phyloP scores from a whole-genome alignment of 2,888 invertebrate genomes.

The Cryptosula pallasiana region DNA sequence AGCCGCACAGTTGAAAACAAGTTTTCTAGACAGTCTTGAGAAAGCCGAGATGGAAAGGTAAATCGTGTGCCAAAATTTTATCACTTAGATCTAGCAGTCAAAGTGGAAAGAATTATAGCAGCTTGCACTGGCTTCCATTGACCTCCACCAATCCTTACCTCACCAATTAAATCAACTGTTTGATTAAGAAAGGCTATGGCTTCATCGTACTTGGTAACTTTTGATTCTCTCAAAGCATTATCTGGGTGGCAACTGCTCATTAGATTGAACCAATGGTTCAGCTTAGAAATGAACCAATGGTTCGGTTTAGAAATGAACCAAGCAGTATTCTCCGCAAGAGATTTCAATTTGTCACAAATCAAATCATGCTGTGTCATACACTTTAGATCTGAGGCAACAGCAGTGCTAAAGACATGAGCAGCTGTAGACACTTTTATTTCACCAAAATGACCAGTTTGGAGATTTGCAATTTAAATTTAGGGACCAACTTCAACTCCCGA shows the following conservation, averaged over 20 bases:
- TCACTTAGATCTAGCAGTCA: conserved; percentile 4
- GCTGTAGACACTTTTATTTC: too few species aligned
- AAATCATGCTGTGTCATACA: background rate
- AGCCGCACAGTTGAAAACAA: background rate
- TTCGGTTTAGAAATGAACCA: background rate
- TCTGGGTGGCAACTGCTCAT: too few species aligned
- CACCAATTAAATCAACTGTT: background rate
- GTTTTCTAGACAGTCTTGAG: too few species aligned
- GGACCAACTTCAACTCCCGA: too few species aligned
- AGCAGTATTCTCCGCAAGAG: background rate
- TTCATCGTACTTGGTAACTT: background rate
- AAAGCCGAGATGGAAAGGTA: background rate
- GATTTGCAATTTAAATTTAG: background rate
- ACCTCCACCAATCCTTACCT: too few species aligned
- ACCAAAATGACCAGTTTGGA: background rate
- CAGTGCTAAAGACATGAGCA: background rate
- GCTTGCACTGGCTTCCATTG: too few species aligned
- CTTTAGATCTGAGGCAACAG: background rate
- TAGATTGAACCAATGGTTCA: too few species aligned
- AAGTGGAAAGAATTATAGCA: background rate
- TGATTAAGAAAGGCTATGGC: background rate
- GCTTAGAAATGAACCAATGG: too few species aligned
- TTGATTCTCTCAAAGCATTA: background rate
- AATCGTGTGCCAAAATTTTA: background rate
- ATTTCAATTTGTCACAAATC: background rate